Percentiles rank a stretch among this genome's conserved stretches.
These are phyloP conservation scores for Eurystomus glaucurus DNA, from an alignment of 2,797 vertebrate species.

Conservation along the genomic window DNA sequence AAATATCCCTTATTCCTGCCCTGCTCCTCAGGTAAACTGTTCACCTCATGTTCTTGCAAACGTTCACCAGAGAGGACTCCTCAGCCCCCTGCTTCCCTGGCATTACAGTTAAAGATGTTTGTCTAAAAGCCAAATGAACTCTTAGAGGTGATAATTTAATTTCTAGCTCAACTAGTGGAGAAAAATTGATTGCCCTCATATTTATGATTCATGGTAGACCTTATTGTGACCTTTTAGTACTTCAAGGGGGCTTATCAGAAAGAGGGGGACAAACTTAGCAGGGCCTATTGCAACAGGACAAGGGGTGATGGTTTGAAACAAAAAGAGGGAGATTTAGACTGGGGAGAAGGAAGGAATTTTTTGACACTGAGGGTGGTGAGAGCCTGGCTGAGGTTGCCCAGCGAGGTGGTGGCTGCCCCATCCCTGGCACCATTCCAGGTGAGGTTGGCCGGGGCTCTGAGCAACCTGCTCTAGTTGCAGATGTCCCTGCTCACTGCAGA, in stretches of 20 bases:
- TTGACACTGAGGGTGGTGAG: not conserved
- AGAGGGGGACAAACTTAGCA: not conserved
- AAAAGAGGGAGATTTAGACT: not conserved
- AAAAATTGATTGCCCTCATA: not conserved
- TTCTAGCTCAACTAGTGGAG: not conserved
- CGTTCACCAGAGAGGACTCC: not conserved
- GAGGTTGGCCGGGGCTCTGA: not conserved
- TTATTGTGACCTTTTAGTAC: not conserved
- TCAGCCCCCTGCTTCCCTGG: not conserved
- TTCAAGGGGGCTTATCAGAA: not conserved
- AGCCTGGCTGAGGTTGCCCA: not conserved
- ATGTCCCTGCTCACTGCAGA: not conserved
- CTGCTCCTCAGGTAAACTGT: not conserved
- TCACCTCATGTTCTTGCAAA: not conserved
- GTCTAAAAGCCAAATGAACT: not conserved
- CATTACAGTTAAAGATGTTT: not conserved
- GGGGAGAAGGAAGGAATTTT: not conserved
- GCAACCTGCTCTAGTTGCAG: not conserved
- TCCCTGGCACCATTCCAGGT: not conserved
- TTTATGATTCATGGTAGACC: not conserved
- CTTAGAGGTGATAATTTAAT: not conserved
- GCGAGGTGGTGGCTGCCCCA: not conserved
- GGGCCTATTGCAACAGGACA: not conserved
- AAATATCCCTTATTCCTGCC: not conserved
- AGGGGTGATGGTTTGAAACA: not conserved